phyloP scores from a whole-genome alignment of 2,797 vertebrate genomes.

The Setipinna tenuifilis region DNA sequence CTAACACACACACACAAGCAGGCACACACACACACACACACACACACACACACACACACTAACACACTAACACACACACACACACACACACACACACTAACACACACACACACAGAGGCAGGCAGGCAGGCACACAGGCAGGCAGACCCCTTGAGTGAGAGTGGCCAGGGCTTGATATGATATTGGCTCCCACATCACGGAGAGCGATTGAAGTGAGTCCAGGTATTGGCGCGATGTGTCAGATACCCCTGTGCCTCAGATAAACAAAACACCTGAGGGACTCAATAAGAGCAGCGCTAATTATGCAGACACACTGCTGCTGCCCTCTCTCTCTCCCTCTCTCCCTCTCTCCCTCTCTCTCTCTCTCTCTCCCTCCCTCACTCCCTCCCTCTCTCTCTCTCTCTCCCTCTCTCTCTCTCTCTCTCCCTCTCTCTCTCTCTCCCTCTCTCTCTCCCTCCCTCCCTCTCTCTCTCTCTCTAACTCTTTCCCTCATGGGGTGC shows the following conservation, averaged over 20 bases:
- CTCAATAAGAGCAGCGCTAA: conserved; percentile 74
- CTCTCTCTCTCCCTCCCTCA: conserved; percentile 24
- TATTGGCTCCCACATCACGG: conserved; percentile 68
- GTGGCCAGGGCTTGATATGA: conserved; percentile 63
- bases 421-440: conserved; percentile 50
- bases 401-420: conserved; percentile 11
- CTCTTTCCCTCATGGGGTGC: conserved; percentile 52
- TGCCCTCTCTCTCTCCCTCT: background rate
- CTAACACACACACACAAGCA: conserved; percentile 28
- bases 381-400: too few species aligned
- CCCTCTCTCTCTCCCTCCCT: background rate
- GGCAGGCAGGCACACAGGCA: background rate
- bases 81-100: conserved; percentile 37
- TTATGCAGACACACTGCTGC: conserved; percentile 58
- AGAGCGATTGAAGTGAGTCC: conserved; percentile 74
- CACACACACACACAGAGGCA: conserved; percentile 20
- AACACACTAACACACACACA: background rate
- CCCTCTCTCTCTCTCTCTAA: conserved; percentile 37
- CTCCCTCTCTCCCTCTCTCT: background rate
- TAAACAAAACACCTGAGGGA: conserved; percentile 82
- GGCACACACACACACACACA: conserved; percentile 29
- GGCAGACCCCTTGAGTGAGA: conserved; percentile 45
- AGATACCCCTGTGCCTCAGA: conserved; percentile 74
- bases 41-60: conserved; percentile 37
- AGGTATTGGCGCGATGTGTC: conserved; percentile 78